Evolutionary conservation across 2,888 invertebrate species (phyloP), one percentile per base, ranked within the genome.

Genomic region (Xanthorhoe spadicearia): DNA sequence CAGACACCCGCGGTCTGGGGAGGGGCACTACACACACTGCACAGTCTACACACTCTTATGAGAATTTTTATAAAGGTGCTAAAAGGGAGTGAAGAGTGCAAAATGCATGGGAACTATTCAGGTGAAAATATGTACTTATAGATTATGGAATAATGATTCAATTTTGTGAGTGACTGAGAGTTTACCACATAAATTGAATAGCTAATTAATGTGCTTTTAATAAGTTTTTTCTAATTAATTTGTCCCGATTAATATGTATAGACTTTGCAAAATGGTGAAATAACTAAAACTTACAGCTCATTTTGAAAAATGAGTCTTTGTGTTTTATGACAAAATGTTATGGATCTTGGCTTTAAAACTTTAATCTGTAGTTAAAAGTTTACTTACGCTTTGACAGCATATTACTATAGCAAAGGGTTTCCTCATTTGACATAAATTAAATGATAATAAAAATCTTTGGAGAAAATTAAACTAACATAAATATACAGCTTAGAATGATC

Each of bases 1-100:
- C 60, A 66, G 69, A 61, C 9, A 63, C 79, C 76, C 55, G 77
- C 19, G 13, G 80, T 51, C 77, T 63, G 67, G 66, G 79, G 77
- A 73, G 74, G 72, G 71, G 54, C 60, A 23, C 1, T 18, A 15
- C 35, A 13, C 8, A 13, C n/a, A n/a, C n/a, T n/a, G n/a, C n/a
- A n/a, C n/a, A n/a, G n/a, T 10, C 54, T 49, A 46, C 38, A 19
- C 2, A 18, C 55, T 46, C 28, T 19, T 66, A 62, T 71, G 64
- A 61, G 66, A 68, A 68, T 17, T 62, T 63, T 52, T 1, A 52
- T 59, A 13, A 58, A 52, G 35, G 61, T 35, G 61, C 55, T 64
- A 53, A 50, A 23, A 35, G 53, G 49, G 38, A 50, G 49, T 50
- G 18, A 10, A 0, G 18, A 50, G 18, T 50, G 32, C 32, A 19